Conservation (phyloP, 2,113 vertebrate species). For the Coryphaenoides rupestris region DNA sequence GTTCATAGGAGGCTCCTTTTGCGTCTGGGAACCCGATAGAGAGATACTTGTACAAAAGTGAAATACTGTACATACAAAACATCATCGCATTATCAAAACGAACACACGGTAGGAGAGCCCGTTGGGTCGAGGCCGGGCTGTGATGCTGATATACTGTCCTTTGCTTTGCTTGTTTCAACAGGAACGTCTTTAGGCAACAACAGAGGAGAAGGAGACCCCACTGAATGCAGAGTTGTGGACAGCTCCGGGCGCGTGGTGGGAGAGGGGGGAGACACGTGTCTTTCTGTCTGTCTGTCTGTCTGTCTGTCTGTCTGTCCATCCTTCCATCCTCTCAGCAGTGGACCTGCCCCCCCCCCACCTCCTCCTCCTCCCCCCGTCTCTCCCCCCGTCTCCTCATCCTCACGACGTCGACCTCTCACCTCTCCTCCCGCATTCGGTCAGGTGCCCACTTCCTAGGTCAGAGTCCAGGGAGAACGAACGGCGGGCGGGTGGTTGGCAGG, state of each 20-base stretch:
- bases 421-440: no score
- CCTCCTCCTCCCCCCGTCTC: no score
- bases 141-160: conserved; percentile 50
- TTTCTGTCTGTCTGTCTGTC: no score
- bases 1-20: conserved; percentile 62
- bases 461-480: neutral
- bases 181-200: conserved; percentile 58
- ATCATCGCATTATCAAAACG: conserved; percentile 48
- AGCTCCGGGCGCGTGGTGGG: no score
- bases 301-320: no score
- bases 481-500: no score
- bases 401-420: no score
- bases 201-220: conserved; percentile 46
- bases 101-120: conserved; percentile 30
- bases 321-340: no score
- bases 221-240: neutral
- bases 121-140: no score
- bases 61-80: conserved; percentile 67
- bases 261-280: no score
- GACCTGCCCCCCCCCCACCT: no score
- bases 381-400: no score
- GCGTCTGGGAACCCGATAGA: conserved; percentile 56
- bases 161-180: conserved; percentile 28
- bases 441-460: neutral
- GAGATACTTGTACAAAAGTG: conserved; percentile 59